Evolutionary conservation across 2,888 invertebrate species (phyloP).

Genomic region (Cephus sareptanus): DNA sequence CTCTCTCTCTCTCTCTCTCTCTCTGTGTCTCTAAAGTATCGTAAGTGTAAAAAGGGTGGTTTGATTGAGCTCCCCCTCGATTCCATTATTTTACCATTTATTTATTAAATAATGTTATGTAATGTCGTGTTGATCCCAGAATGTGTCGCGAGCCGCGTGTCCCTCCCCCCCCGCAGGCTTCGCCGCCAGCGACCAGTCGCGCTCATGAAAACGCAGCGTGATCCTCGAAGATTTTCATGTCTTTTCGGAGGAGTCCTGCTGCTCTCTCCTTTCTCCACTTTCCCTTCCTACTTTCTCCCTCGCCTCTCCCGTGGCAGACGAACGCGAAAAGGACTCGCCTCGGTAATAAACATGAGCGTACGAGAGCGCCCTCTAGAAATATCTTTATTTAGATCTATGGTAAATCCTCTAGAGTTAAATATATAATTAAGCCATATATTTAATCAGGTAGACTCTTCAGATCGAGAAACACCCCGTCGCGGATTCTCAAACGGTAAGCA

Average conservation of each 20-base stretch:
- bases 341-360: constrained; percentile 54
- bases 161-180: constrained; percentile 1
- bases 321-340: constrained; percentile 51
- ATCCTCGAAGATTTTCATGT: no score
- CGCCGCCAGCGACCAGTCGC: no score
- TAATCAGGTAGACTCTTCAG: constrained; percentile 66
- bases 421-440: constrained; percentile 65
- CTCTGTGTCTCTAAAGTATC: constrained; percentile 3
- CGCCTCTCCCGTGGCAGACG: constrained; percentile 8
- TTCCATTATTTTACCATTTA: constrained; percentile 16
- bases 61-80: constrained; percentile 44
- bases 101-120: constrained; percentile 29
- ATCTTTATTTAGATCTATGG: constrained; percentile 53
- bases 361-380: constrained; percentile 53
- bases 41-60: constrained; percentile 36
- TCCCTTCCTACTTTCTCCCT: neutral
- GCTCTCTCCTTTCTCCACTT: neutral
- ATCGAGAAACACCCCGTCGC: constrained; percentile 52
- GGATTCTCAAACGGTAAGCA: neutral
- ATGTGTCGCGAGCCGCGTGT: constrained; percentile 48
- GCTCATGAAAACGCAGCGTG: no score
- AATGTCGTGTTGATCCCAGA: constrained; percentile 52
- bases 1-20: neutral
- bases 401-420: constrained; percentile 63
- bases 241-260: neutral